These are phyloP conservation scores for Blennius ocellaris DNA, from an alignment of 2,113 vertebrate species.

Conservation along the genomic window DNA sequence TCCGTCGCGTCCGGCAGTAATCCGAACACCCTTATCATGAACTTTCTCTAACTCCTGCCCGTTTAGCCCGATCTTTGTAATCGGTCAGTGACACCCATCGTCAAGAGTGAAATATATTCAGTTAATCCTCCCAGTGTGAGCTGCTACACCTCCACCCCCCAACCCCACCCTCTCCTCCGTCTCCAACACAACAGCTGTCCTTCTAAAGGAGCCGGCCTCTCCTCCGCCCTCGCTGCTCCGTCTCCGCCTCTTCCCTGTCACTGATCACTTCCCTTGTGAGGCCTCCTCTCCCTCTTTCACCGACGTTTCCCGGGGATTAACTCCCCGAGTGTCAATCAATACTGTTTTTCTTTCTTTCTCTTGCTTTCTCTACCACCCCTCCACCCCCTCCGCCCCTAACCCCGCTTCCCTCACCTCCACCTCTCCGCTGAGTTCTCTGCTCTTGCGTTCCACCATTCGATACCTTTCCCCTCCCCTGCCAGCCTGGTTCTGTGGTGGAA, in stretches of 20 bases:
- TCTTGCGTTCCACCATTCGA: conserved; percentile 18
- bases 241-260: conserved; percentile 63
- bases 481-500: too few relatives aligned
- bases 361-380: conserved; percentile 9
- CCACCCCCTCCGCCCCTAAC: too few relatives aligned
- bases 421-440: conserved; percentile 10
- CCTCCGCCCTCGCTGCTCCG: conserved; percentile 14
- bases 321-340: conserved; percentile 83
- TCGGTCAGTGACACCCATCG: not conserved
- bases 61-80: not conserved
- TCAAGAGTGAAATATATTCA: conserved; percentile 32
- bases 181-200: conserved; percentile 43
- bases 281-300: conserved; percentile 69
- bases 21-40: not conserved
- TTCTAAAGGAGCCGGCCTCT: conserved; percentile 15
- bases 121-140: conserved; percentile 37
- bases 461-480: not conserved
- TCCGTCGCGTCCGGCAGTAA: not conserved
- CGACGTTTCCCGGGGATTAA: conserved; percentile 79
- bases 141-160: not conserved
- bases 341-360: conserved; percentile 55
- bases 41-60: not conserved
- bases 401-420: conserved; percentile 14
- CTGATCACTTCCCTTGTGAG: conserved; percentile 78
- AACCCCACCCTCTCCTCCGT: too few relatives aligned